Evolutionary conservation across 92 coral and sea anemone species (phyloP), one percentile per base, ranked within the genome.

Genomic region (Porites divaricata): DNA sequence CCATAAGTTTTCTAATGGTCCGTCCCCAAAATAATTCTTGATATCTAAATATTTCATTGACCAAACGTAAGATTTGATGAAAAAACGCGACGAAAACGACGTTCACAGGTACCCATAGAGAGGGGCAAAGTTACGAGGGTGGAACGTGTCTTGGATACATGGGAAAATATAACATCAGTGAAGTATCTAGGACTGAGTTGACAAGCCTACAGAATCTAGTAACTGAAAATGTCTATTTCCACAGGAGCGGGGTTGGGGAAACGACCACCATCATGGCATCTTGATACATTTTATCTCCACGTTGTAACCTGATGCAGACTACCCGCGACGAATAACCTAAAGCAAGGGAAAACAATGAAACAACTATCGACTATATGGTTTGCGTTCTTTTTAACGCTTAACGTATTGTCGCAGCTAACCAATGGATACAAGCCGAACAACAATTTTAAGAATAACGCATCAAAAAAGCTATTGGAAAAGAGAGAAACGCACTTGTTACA

Each of bases 381-480:
- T 80, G 77, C 77, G 76, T 35, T 80, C 57, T 8, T 69, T 26
- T 26, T 35, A 28, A 19, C 76, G 74, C 48, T 80, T 7, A 21
- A 3, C 48, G 49, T 35, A 0, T 63, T 65, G 48, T 9, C 48
- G 57, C 16, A 53, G 17, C 7, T 48, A 28, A 54, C 68, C 2
- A 15, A 26, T 25, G 85, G 76, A 70, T 26, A 76, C 63, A 35
- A 49, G 14, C 15, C 6, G n/a, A 8, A 24, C 22, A 49, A 80
- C 24, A 20, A 8, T 0, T n/a, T 53, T 80, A 22, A 69, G 10
- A 26, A 6, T 0, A 10, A 28, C 20, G 1, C 0, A 11, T 5
- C 6, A 6, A 69, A 45, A 14, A 25, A 73, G 17, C 41, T n/a
- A 9, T 69, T 26, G 63, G 14, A 80, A 61, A 80, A 57, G n/a